Evolutionary conservation across 2,113 vertebrate species (phyloP), one percentile per base, ranked within the genome.

Genomic region (Paramormyrops kingsleyae): DNA sequence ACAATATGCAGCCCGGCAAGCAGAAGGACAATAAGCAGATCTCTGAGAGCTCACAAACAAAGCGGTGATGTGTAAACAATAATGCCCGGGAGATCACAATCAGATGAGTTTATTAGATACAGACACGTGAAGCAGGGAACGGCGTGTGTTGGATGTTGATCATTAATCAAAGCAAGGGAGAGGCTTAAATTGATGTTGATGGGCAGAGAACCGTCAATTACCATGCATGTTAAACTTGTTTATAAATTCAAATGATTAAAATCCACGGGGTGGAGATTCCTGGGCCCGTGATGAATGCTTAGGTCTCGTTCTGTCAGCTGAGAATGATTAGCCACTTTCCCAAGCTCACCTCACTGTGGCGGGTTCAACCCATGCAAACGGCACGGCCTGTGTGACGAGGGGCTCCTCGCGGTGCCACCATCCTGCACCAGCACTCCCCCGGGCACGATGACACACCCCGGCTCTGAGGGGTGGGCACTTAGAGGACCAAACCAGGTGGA

Each of bases 31-130:
- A 56, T 56, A 87, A 87, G 50, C 84, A 56, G 47, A 53, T 56
- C 31, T 56, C 50, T 35, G 31, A 35, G 86, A 87, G 86, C n/a
- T n/a, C 47, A 19, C 50, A 56, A 27, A 31, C 50, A 87, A 31
- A 53, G 39, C 19, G 5, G 52, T n/a, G 5, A 56, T 15, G 49
- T 50, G 12, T 53, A 53, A 53, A 87, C 86, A 87, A 39, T 53
- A 21, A 53, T 39, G 27, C 86, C 31, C 31, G 6, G 50, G 49
- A 87, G 86, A 53, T 87, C 86, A 87, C 86, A 87, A 87, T 87
- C 49, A 53, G 86, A 87, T 87, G 86, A 87, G n/a, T 39, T 53
- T 56, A 87, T 87, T 35, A 87, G 86, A 87, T 49, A 27, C 83
- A 44, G 83, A 85, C 31, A 39, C 86, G 12, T 87, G 13, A 42